Conservation (phyloP, 2,113 vertebrate genomes). For the Neoarius graeffei region DNA sequence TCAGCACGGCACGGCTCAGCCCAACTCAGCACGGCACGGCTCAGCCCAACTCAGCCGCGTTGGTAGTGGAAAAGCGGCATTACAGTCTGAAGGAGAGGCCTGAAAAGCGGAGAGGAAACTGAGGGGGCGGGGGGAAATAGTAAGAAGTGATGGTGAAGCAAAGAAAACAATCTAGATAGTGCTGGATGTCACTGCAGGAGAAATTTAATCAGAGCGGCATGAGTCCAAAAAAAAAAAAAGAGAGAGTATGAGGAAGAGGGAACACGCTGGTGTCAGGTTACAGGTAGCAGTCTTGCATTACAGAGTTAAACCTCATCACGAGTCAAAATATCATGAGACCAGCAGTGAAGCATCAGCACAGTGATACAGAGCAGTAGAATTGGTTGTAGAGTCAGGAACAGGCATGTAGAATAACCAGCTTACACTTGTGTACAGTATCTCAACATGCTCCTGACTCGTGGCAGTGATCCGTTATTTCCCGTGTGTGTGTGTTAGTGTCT, state of each 20-base stretch:
- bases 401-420: neutral
- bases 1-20: too few relatives aligned
- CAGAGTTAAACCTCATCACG: neutral
- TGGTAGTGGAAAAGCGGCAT: too few relatives aligned
- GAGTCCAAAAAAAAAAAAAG: neutral
- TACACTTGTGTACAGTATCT: neutral
- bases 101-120: neutral
- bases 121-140: too few relatives aligned
- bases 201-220: neutral
- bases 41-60: too few relatives aligned
- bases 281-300: slow-evolving; percentile 25
- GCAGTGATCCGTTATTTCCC: neutral
- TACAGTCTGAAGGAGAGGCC: neutral
- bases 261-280: slow-evolving; percentile 29
- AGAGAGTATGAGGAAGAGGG: neutral
- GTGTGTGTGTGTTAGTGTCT: neutral
- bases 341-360: neutral
- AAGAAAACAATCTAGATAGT: slow-evolving; percentile 5
- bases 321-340: neutral
- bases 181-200: neutral
- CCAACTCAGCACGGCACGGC: too few relatives aligned
- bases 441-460: neutral
- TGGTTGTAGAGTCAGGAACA: neutral
- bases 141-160: neutral
- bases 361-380: neutral